Evolutionary conservation across 2,113 vertebrate genomes (phyloP), one percentile per base, ranked within the genome.

Genomic region (Bufo bufo): DNA sequence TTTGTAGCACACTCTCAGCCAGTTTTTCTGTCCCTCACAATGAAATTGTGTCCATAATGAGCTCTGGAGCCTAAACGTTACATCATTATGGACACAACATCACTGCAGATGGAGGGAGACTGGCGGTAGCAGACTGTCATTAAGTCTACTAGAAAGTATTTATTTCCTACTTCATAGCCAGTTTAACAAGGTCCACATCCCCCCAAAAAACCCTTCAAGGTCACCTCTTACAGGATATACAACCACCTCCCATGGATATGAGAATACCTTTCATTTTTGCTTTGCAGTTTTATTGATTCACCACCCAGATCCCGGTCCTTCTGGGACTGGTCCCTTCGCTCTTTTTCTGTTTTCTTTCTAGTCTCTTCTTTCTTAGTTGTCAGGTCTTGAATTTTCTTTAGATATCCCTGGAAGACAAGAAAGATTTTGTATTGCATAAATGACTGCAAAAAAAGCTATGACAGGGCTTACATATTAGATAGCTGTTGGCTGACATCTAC

Each of bases 261-360:
- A 47, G 14, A 49, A 65, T 93, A 97, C 96, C 95, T 95, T 90
- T 93, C 94, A 84, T 94, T 95, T 63, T 95, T 95, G 90, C 96
- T 94, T 66, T 95, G 95, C 85, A 96, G 93, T 4, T 93, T 95
- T 89, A 96, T 94, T 13, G 95, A 95, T 88, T 97, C 96, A 4
- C 93, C 93, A 79, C 93, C 95, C 89, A 97, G 91, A 81, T 97
- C 96, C 87, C 96, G 95, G 61, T 96, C 95, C 81, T 97, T 97
- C 89, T 95, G 94, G 82, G 93, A 65, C 85, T 96, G 96, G 45
- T 96, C 96, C 23, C 96, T 97, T 92, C 96, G 95, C 19, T 97
- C 96, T 77, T 96, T 96, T 89, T 97, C 94, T 90, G 96, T 95
- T 90, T 96, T 97, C 89, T 95, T 96, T 89, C 93, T 96, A 0